Conservation (phyloP, 2,113 vertebrate genomes). For the Macaca mulatta region DNA sequence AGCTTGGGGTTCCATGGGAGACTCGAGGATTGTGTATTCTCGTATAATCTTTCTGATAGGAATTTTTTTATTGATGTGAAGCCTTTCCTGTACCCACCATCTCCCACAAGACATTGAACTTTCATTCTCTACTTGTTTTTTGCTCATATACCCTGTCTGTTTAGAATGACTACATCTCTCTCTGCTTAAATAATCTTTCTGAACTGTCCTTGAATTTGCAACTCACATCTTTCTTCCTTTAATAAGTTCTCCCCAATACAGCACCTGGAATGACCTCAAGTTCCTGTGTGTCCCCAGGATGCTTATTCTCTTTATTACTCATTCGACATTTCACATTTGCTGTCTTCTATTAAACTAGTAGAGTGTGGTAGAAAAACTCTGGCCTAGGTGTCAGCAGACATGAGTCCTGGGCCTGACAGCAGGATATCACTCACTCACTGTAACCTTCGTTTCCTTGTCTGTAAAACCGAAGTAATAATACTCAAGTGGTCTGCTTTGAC, state of each 20-base stretch:
- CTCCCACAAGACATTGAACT: not conserved
- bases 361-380: not conserved
- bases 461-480: slow-evolving; percentile 44
- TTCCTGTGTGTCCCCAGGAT: not conserved
- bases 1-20: not conserved
- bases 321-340: slow-evolving; percentile 4
- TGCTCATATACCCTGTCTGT: not conserved
- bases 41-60: not conserved
- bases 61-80: not conserved
- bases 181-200: not conserved
- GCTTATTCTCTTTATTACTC: not conserved
- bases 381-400: not conserved
- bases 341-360: not conserved
- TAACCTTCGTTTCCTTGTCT: slow-evolving; percentile 50
- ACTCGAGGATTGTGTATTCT: not conserved
- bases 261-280: not conserved
- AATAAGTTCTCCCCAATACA: not conserved
- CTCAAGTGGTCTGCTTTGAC: slow-evolving; percentile 46
- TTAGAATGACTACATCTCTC: not conserved
- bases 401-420: not conserved
- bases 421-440: not conserved
- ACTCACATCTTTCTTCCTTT: not conserved
- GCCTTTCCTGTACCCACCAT: not conserved
- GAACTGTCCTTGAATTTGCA: not conserved
- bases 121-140: not conserved